A percentile compares a stretch with the other conserved stretches of the same genome.
Conservation (phyloP, 2,888 invertebrate species). For the Anthoptus insignis region DNA sequence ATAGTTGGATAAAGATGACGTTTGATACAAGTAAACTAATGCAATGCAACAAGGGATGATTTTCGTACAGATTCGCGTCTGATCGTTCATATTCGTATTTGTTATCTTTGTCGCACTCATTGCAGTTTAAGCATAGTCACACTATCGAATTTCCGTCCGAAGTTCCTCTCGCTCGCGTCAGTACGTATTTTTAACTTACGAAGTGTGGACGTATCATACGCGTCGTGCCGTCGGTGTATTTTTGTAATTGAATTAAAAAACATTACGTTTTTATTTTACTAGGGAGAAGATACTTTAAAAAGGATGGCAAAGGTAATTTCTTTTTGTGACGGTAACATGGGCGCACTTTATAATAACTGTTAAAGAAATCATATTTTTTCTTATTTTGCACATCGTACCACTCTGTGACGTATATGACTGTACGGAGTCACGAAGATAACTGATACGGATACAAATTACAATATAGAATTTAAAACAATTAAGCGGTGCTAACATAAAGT, state of each 20-base stretch:
- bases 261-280: conserved; percentile 51
- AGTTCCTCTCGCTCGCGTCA: conserved; percentile 59
- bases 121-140: conserved; percentile 54
- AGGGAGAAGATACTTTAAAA: conserved; percentile 52
- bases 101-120: conserved; percentile 58
- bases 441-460: conserved; percentile 7
- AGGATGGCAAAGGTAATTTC: conserved; percentile 79
- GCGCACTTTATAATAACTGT: conserved; percentile 29
- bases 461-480: too few relatives aligned
- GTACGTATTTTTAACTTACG: conserved; percentile 76
- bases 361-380: conserved; percentile 47
- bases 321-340: conserved; percentile 34
- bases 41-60: conserved; percentile 57
- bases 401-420: conserved; percentile 65
- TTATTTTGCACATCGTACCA: conserved; percentile 63
- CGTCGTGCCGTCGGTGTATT: conserved; percentile 61
- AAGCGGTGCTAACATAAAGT: too few relatives aligned
- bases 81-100: conserved; percentile 52
- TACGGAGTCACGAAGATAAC: conserved; percentile 25
- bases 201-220: conserved; percentile 60
- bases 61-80: conserved; percentile 56
- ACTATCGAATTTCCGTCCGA: conserved; percentile 77
- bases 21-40: conserved; percentile 51
- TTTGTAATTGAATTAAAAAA: conserved; percentile 66
- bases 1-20: conserved; percentile 45